A percentile compares a stretch with the other conserved stretches of the same genome.
phyloP scores from a whole-genome alignment of 2,113 vertebrate species.

The Rhizomys pruinosus region DNA sequence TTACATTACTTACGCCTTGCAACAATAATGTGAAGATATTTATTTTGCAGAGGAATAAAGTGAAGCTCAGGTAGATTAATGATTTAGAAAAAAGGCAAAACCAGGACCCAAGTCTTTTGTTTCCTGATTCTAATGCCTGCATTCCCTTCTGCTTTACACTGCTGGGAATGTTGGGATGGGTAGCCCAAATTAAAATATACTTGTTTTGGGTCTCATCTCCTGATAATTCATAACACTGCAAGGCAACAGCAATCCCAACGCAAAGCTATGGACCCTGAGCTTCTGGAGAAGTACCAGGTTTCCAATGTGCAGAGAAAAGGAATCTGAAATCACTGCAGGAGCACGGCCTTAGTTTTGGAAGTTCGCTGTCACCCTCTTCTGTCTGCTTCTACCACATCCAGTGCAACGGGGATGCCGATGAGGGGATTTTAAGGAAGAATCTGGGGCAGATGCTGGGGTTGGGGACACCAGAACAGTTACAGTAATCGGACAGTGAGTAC shows the following conservation, averaged over 20 bases:
- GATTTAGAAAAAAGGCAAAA: constrained; percentile 21
- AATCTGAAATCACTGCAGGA: not conserved
- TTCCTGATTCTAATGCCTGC: constrained; percentile 38
- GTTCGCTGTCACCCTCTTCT: too few species aligned
- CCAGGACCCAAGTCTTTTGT: constrained; percentile 42
- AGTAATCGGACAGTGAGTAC: not conserved
- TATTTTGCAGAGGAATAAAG: constrained; percentile 62
- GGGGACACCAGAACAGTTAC: not conserved
- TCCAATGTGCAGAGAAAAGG: constrained; percentile 16
- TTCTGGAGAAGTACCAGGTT: constrained; percentile 16
- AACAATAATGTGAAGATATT: constrained; percentile 37
- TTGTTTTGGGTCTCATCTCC: not conserved
- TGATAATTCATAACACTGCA: constrained; percentile 43
- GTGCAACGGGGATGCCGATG: not conserved
- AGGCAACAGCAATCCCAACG: constrained; percentile 56
- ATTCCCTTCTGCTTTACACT: constrained; percentile 40
- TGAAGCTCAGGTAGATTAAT: constrained; percentile 52
- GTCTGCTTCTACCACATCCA: not conserved
- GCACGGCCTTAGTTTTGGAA: not conserved
- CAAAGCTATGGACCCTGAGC: constrained; percentile 37
- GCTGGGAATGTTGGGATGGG: not conserved
- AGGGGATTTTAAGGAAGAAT: not conserved
- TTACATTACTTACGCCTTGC: constrained; percentile 6
- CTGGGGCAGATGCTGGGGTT: too few species aligned
- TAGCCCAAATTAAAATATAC: not conserved